phyloP scores from a whole-genome alignment of 2,113 vertebrate species.

The Tympanuchus pallidicinctus region DNA sequence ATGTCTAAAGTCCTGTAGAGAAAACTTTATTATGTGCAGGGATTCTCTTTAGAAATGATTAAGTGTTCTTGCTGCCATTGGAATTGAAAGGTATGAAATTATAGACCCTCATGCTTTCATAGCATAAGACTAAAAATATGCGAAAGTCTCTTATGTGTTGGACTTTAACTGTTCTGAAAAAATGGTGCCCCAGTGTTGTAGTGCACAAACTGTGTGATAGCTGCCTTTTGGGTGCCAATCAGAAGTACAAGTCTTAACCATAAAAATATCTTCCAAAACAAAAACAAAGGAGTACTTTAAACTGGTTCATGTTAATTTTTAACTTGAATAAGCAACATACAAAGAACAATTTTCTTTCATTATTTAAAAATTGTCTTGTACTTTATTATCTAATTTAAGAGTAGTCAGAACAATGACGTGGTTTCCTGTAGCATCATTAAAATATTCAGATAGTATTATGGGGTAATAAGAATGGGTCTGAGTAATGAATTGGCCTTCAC shows the following conservation, averaged over 20 bases:
- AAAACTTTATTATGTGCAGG: background rate
- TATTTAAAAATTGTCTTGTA: background rate
- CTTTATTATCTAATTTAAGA: slow-evolving; percentile 30
- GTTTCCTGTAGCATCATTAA: slow-evolving; percentile 26
- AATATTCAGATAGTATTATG: background rate
- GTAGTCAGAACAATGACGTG: background rate
- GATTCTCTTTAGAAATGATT: background rate
- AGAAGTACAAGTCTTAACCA: background rate
- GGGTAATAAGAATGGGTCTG: slow-evolving; percentile 23
- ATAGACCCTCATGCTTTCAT: background rate
- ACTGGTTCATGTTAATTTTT: background rate
- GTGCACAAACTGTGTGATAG: background rate
- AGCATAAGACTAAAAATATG: background rate
- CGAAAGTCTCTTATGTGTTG: background rate
- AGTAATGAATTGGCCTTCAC: slow-evolving; percentile 52
- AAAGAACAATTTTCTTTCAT: background rate
- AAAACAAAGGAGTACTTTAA: background rate
- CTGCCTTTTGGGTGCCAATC: background rate
- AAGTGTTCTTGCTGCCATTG: background rate
- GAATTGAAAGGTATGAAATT: background rate
- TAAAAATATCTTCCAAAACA: background rate
- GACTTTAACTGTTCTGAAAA: background rate
- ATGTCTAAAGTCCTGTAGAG: background rate
- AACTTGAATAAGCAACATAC: background rate
- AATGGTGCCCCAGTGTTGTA: background rate